Base-by-base conservation (phyloP, 2,888 invertebrate genomes). In the Conops quadrifasciatus region DNA sequence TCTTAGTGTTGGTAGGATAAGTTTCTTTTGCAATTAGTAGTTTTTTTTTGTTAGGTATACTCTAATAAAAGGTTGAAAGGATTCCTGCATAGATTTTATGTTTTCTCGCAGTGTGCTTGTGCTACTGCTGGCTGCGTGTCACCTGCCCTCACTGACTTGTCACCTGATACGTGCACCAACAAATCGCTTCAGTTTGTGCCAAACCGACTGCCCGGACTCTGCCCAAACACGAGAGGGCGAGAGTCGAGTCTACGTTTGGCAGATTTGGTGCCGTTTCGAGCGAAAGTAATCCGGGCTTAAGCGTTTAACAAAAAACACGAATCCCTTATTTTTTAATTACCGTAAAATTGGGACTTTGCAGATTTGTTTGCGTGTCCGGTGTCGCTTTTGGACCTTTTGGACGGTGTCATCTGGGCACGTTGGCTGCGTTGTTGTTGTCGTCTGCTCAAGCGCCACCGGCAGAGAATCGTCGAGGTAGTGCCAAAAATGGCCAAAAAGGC, bases 141-240 rank as follows among this genome's bases (percentile, higher is more conserved):
- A 71, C 72, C n/a, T n/a, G 71, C 69, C 64, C 71, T 70, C 70
- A 71, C 60, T 67, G 71, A 71, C 73, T 70, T 70, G 73, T 74
- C 74, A 76, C 72, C 68, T 68, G 76, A 75, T 73, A 75, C 36
- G 36, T 36, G 36, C 36, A 36, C 71, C 74, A 73, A 73, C 72
- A 74, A 73, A 74, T 74, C 75, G 75, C 72, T 74, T 74, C 73
- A 76, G 71, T 76, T 72, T n/a, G n/a, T n/a, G 36, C 4, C 36
- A 9, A 36, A 9, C 36, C 5, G 36, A 36, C 9, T 36, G 36
- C 36, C 36, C 4, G 4, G 36, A 36, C 36, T 26, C n/a, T 15
- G 43, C 43, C 30, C 1, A 26, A 9, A 16, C 16, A 26, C n/a
- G 28, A 30, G 53, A 24, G 19, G 45, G 58, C 3, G 21, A 24